Evolutionary conservation across 2,113 vertebrate genomes (phyloP).

Genomic region (Lanius collurio): DNA sequence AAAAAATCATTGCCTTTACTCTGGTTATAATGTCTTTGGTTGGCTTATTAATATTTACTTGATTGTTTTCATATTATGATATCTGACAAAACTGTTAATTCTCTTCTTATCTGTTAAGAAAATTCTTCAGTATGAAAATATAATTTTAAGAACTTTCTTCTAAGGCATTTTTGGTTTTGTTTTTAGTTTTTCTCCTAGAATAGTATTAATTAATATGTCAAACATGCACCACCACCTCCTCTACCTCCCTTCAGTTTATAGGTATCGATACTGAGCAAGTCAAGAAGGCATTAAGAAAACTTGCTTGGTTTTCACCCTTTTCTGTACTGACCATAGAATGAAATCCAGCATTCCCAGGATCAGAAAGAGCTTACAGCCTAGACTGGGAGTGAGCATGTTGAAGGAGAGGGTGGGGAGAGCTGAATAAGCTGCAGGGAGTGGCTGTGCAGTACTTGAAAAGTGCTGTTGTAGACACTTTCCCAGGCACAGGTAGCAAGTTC

Average conservation of each 20-base stretch:
- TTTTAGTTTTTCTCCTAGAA: background rate
- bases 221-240: background rate
- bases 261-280: background rate
- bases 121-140: background rate
- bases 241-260: background rate
- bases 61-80: background rate
- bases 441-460: rapidly evolving
- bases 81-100: background rate
- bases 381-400: background rate
- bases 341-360: background rate
- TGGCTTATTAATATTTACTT: background rate
- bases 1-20: background rate
- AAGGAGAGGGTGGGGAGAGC: background rate
- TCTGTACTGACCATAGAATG: background rate
- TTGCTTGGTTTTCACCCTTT: background rate
- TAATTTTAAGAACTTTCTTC: background rate
- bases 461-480: background rate
- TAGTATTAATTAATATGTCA: background rate
- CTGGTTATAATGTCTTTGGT: background rate
- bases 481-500: background rate
- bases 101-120: background rate
- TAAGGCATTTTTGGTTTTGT: background rate
- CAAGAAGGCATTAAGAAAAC: background rate
- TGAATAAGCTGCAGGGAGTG: background rate
- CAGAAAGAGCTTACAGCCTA: background rate